Base-by-base conservation (phyloP, 2,888 invertebrate species). In the Elmis aenea region DNA sequence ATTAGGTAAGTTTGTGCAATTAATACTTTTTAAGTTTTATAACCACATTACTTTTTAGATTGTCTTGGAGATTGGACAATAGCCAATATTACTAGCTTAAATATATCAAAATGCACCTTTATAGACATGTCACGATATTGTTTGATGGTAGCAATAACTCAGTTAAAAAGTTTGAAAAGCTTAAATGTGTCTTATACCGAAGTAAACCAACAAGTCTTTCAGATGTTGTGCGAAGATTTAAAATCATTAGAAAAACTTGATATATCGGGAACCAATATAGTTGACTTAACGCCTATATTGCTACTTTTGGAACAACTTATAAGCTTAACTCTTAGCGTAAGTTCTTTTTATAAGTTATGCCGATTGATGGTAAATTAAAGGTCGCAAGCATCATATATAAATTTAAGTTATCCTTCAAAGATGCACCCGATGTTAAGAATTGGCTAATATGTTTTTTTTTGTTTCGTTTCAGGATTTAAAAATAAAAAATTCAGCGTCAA, bases 181-280 rank as follows among this genome's bases (percentile, higher is more conserved):
- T 62, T 83, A 26, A 80, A 81, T 64, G 76, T 83, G 2, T 76
- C 81, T 38, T 71, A 75, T 51, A 83, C 82, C n/a, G 80, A 81
- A 56, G 75, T 83, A 55, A 81, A 79, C 59, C 74, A 74, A 46
- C 75, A 75, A 50, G 76, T 77, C 12, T 68, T 83, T 42, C 74
- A 78, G 51, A 77, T 81, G 45, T 72, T 83, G 31, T 77, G 77
- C 38, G 76, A 79, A 50, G 79, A 83, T 64, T 67, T 83, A 42
- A 75, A 73, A 24, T 64, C 69, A 36, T 62, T 84, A 42, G 78
- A 81, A 57, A 74, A 69, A 51, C 60, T 84, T 32, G 78, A 84
- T 57, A 79, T 84, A 47, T 82, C 83, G 9, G 71, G 73, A 38
- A 83, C 83, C 5, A 59, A 67, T 45, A 75, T 83, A 15, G 72